Percentiles rank a stretch among this genome's conserved stretches.
Conservation (phyloP, 1,140 invertebrate genomes). For the Drosophila quadrilineata region DNA sequence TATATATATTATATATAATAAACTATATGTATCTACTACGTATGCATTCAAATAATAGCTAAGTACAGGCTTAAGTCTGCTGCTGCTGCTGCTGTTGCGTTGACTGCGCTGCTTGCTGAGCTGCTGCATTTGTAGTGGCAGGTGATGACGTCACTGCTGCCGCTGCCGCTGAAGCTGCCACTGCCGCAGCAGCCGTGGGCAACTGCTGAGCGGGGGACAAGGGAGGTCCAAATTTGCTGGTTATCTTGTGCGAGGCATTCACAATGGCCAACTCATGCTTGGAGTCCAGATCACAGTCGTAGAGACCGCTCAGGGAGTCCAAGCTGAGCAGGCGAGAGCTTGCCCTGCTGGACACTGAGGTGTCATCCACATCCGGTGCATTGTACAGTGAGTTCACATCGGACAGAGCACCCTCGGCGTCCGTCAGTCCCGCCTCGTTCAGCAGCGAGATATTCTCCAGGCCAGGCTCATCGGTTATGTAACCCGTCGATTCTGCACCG, state of each 20-base stretch:
- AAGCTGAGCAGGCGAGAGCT: conserved; percentile 89
- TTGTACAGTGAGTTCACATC: conserved; percentile 93
- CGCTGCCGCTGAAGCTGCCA: conserved; percentile 18
- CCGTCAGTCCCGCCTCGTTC: conserved; percentile 92
- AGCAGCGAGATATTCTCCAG: conserved; percentile 91
- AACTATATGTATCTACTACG: conserved; percentile 16
- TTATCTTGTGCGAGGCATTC: conserved; percentile 80
- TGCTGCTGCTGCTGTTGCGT: conserved; percentile 25
- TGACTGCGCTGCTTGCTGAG: conserved; percentile 13
- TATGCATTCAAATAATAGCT: conserved; percentile 37
- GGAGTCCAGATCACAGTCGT: conserved; percentile 85
- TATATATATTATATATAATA: conserved; percentile 23
- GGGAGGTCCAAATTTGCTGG: conserved; percentile 80
- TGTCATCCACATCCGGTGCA: conserved; percentile 88
- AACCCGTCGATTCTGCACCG: conserved; percentile 89
- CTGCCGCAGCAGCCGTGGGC: conserved; percentile 20
- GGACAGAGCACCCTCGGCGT: conserved; percentile 91
- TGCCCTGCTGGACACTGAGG: conserved; percentile 89
- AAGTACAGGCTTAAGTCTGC: conserved; percentile 36
- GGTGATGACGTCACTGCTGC: too few relatives aligned
- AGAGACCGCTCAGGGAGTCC: conserved; percentile 90
- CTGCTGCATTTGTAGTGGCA: too few relatives aligned
- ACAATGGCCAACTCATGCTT: conserved; percentile 81
- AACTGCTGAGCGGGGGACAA: conserved; percentile 42
- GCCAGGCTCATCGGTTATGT: conserved; percentile 91